Percentiles rank a stretch among this genome's conserved stretches.
phyloP scores from a whole-genome alignment of 2,113 vertebrate genomes.

The Corapipo altera region DNA sequence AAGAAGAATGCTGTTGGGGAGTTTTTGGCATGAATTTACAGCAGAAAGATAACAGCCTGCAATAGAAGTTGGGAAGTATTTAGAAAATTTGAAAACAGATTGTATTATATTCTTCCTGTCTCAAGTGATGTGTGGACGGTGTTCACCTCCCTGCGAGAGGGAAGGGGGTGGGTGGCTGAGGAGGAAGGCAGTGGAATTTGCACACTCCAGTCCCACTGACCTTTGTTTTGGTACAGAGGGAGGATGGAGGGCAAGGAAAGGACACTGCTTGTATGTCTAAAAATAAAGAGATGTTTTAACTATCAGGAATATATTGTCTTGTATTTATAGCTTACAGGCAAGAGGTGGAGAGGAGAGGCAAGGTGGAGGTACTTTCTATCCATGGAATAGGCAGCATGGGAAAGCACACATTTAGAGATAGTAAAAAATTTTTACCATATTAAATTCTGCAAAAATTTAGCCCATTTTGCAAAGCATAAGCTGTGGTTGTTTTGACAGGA shows the following conservation, averaged over 20 bases:
- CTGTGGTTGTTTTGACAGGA: neutral
- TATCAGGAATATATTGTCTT: neutral
- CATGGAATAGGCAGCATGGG: neutral
- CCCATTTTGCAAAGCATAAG: neutral
- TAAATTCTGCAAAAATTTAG: neutral
- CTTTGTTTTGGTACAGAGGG: neutral
- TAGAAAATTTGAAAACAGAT: constrained; percentile 60
- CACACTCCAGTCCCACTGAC: accelerated
- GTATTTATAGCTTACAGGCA: neutral
- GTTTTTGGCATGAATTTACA: constrained; percentile 44
- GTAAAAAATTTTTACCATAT: neutral
- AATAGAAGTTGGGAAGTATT: constrained; percentile 66
- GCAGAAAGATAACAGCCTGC: constrained; percentile 31
- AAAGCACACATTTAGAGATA: neutral
- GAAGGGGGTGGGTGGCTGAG: neutral
- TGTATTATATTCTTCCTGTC: constrained; percentile 37
- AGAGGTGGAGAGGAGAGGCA: no score
- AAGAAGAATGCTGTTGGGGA: constrained; percentile 53
- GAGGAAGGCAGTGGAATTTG: neutral
- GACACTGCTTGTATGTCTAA: neutral
- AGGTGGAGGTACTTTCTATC: neutral
- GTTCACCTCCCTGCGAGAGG: neutral
- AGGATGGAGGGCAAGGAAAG: neutral
- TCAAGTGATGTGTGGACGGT: neutral
- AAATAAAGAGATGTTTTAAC: neutral